Conservation (phyloP, 2,888 invertebrate genomes). For the Nemotelus nigrinus region DNA sequence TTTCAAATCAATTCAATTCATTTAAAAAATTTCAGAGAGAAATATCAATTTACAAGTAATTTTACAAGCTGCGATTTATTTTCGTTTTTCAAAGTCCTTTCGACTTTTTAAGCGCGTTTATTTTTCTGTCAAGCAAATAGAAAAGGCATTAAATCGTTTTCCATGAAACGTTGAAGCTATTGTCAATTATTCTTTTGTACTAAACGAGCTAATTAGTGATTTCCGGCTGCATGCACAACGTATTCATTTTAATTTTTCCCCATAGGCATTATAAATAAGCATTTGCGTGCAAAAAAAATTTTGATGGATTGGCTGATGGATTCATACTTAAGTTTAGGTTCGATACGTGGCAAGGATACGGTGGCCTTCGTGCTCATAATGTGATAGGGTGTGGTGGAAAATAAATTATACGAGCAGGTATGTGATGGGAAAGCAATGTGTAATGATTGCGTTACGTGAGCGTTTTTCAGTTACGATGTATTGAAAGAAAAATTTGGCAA, state of each 20-base stretch:
- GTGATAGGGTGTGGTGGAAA: no score
- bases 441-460: no score
- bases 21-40: not conserved
- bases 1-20: slow-evolving; percentile 24
- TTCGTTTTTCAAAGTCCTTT: slow-evolving; percentile 4
- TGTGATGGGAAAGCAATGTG: no score
- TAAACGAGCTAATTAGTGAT: slow-evolving; percentile 26
- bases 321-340: not conserved
- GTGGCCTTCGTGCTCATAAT: no score
- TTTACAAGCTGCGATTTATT: slow-evolving; percentile 12
- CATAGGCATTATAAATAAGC: slow-evolving; percentile 23
- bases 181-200: slow-evolving; percentile 23
- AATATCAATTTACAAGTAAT: slow-evolving; percentile 21
- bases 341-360: no score
- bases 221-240: slow-evolving; percentile 52
- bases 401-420: no score
- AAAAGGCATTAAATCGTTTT: slow-evolving; percentile 14
- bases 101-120: not conserved
- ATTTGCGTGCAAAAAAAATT: slow-evolving; percentile 23
- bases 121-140: slow-evolving; percentile 14
- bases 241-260: slow-evolving; percentile 55
- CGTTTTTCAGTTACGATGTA: no score
- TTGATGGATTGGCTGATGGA: not conserved
- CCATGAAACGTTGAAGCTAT: slow-evolving; percentile 40
- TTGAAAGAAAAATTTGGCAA: no score